Evolutionary conservation across 2,888 invertebrate genomes (phyloP).

Genomic region (Leucophora obtusa): DNA sequence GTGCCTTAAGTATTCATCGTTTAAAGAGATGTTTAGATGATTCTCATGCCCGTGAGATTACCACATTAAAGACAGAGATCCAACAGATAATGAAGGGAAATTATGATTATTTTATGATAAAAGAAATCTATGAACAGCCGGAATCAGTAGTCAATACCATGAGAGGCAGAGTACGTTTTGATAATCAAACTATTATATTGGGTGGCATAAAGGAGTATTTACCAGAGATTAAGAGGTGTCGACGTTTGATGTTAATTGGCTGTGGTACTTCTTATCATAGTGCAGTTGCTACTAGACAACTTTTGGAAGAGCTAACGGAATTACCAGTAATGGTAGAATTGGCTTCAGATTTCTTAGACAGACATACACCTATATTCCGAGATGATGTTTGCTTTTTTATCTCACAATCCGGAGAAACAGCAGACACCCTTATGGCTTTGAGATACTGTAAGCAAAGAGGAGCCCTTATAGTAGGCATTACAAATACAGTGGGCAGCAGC

Average conservation of each 20-base stretch:
- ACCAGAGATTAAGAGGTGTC: slow-evolving; percentile 97
- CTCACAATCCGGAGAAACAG: slow-evolving; percentile 99
- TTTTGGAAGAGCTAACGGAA: slow-evolving; percentile 98
- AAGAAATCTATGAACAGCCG: slow-evolving; percentile 99
- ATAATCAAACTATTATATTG: slow-evolving; percentile 89
- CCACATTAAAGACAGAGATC: slow-evolving; percentile 97
- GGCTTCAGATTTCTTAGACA: slow-evolving; percentile 98
- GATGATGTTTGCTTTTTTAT: slow-evolving; percentile 99
- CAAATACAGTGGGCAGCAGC: slow-evolving; percentile 99
- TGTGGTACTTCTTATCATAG: slow-evolving; percentile 99
- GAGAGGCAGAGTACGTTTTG: slow-evolving; percentile 98
- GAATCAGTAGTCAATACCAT: slow-evolving; percentile 99
- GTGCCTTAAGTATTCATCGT: slow-evolving; percentile 96
- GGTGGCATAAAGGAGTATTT: slow-evolving; percentile 99
- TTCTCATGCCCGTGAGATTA: slow-evolving; percentile 94
- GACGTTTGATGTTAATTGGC: slow-evolving; percentile 97
- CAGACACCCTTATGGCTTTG: slow-evolving; percentile 96
- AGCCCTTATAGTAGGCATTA: slow-evolving; percentile 97
- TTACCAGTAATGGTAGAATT: slow-evolving; percentile 99
- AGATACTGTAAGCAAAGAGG: slow-evolving; percentile 98
- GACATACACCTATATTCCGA: slow-evolving; percentile 98
- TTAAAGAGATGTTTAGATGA: slow-evolving; percentile 88
- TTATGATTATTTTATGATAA: slow-evolving; percentile 99
- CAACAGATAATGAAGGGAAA: slow-evolving; percentile 99
- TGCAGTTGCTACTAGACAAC: slow-evolving; percentile 96